Conservation (phyloP, 2,113 vertebrate species). For the Saguinus imperator region DNA sequence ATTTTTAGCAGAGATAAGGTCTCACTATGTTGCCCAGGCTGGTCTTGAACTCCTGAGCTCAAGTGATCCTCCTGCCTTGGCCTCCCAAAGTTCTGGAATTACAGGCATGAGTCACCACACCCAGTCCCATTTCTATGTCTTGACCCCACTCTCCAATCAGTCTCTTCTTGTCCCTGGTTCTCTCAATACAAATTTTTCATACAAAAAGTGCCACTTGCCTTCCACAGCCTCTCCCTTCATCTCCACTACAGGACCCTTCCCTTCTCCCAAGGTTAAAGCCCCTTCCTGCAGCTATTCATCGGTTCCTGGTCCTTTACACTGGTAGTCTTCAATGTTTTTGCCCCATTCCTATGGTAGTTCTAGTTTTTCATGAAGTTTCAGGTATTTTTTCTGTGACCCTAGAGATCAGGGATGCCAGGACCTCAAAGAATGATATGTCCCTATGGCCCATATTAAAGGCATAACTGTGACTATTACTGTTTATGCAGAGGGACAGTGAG, state of each 20-base stretch:
- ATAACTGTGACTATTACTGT: neutral
- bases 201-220: fast-evolving
- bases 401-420: neutral
- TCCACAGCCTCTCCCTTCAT: neutral
- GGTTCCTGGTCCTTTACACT: fast-evolving
- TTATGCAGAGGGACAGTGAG: neutral
- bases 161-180: too few relatives aligned
- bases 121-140: neutral
- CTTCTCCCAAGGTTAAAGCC: neutral
- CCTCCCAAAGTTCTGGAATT: too few relatives aligned
- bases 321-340: neutral
- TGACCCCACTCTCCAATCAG: neutral
- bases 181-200: neutral
- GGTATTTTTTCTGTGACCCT: neutral
- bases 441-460: neutral
- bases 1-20: too few relatives aligned
- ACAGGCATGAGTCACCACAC: too few relatives aligned
- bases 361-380: neutral
- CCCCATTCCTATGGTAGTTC: neutral
- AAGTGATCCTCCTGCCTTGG: too few relatives aligned
- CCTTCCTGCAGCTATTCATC: too few relatives aligned
- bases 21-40: too few relatives aligned
- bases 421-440: neutral
- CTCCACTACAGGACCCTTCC: neutral
- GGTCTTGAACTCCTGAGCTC: too few relatives aligned